Evolutionary conservation across 1,140 invertebrate genomes (phyloP).

Genomic region (Calosoma granatense): DNA sequence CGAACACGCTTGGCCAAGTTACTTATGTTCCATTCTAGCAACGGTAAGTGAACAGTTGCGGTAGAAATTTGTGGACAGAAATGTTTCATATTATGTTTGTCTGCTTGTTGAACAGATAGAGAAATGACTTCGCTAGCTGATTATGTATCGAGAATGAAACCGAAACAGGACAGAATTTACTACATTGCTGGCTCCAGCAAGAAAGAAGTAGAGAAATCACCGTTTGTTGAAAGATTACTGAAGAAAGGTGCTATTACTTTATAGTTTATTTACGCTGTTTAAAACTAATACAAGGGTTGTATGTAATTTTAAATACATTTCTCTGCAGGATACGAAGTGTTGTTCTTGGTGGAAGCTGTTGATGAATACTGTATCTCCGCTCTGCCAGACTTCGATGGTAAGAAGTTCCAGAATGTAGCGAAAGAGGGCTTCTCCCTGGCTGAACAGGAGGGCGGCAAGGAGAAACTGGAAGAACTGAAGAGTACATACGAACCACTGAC

Average conservation of each 20-base stretch:
- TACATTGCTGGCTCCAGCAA: slow-evolving; percentile 87
- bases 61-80: too few relatives aligned
- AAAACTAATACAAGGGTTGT: too few relatives aligned
- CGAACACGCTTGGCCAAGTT: slow-evolving; percentile 91
- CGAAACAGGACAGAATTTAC: slow-evolving; percentile 93
- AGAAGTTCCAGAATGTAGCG: slow-evolving; percentile 99
- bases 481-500: slow-evolving; percentile 81
- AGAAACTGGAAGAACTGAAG: slow-evolving; percentile 69
- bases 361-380: slow-evolving; percentile 97
- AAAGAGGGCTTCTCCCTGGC: slow-evolving; percentile 93
- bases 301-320: background rate
- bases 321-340: slow-evolving; percentile 71
- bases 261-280: too few relatives aligned
- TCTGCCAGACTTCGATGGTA: slow-evolving; percentile 97
- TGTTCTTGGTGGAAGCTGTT: slow-evolving; percentile 93
- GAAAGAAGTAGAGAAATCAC: slow-evolving; percentile 85
- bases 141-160: slow-evolving; percentile 94
- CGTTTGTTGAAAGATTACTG: slow-evolving; percentile 90
- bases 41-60: slow-evolving; percentile 36
- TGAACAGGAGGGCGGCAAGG: slow-evolving; percentile 72
- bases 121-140: slow-evolving; percentile 70
- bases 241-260: slow-evolving; percentile 61
- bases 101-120: slow-evolving; percentile 22
- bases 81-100: too few relatives aligned
- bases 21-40: slow-evolving; percentile 82